Base-by-base conservation (phyloP, 30 jellyfish, hydroid and myxozoan genomes). In the Hydra vulgaris region DNA sequence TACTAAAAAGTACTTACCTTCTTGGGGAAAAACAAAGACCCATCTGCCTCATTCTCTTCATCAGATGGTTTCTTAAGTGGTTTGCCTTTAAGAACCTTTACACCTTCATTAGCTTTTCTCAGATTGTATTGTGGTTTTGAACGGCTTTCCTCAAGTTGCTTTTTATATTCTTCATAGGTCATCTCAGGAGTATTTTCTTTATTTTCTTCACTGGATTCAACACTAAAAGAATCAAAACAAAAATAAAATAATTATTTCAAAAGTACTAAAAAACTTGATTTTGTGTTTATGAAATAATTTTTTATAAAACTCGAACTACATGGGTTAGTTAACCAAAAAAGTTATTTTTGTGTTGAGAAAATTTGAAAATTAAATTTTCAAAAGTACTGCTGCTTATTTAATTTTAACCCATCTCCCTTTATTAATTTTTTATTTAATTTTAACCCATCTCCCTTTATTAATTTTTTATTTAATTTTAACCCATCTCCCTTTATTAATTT, bases 71-170 rank as follows among this genome's bases (percentile, higher is more conserved):
- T 91, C 83, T 79, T 86, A 66, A 86, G 74, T 1, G 87, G 74
- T 27, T 77, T 86, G 21, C 85, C 82, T 21, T 80, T 82, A 74
- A 85, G 87, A 18, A 88, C 87, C 81, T 86, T 91, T 40, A 80
- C 98, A 23, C 96, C 96, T 87, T 91, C 98, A 75, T 90, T 90
- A 1, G 96, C 98, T 61, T 83, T 88, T 69, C 98, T 68, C 75
- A 91, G 73, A 40, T 86, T 85, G 85, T n/a, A 83, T 24, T 94
- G 23, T 16, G 83, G 80, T 66, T 84, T 82, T 20, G 88, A 70
- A 72, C 84, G 80, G 54, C 76, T 84, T 66, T 79, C 78, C 66
- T 80, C 95, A 83, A 70, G 81, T 72, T 82, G 74, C 18, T 79
- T 22, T 71, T 83, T 86, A 86, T 81, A 91, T 71, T 91, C 98